phyloP scores from a whole-genome alignment of 2,797 vertebrate genomes.

The Labeo calbasu region DNA sequence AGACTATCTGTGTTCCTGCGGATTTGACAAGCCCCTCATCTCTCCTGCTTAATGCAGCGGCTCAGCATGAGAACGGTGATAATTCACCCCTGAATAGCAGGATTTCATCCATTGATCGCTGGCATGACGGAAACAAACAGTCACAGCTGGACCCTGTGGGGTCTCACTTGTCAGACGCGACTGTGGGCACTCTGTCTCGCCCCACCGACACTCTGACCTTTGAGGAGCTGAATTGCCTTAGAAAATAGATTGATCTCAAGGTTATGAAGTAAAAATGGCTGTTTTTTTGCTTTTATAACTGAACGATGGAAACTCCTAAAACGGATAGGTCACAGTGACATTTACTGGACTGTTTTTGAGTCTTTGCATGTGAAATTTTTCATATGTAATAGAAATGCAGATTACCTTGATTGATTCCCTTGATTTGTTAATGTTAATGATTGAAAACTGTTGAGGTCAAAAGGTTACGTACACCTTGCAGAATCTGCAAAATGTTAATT shows the following conservation, averaged over 20 bases:
- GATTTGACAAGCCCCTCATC: slow-evolving; percentile 15
- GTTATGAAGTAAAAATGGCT: slow-evolving; percentile 25
- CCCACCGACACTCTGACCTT: slow-evolving; percentile 53
- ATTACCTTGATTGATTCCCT: neutral
- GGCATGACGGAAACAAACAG: slow-evolving; percentile 45
- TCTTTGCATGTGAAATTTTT: neutral
- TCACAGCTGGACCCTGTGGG: slow-evolving; percentile 35
- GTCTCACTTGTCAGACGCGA: slow-evolving; percentile 27
- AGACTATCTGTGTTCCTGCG: neutral
- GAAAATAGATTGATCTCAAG: slow-evolving; percentile 53
- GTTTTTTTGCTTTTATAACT: neutral
- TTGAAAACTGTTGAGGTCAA: neutral
- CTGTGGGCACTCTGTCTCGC: slow-evolving; percentile 12
- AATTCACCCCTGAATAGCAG: slow-evolving; percentile 43
- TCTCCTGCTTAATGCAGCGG: slow-evolving; percentile 23
- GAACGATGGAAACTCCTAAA: neutral
- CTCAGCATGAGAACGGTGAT: slow-evolving; percentile 39
- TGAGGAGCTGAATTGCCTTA: slow-evolving; percentile 35
- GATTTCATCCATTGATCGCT: slow-evolving; percentile 55
- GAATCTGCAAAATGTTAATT: too few species aligned
- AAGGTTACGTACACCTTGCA: too few species aligned
- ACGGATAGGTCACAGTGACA: neutral
- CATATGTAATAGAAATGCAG: neutral
- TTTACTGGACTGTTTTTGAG: neutral
- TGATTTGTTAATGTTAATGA: neutral